Percentiles rank a stretch among this genome's conserved stretches.
Evolutionary conservation across 2,113 vertebrate species (phyloP).

Genomic region (Myotis lucifugus): DNA sequence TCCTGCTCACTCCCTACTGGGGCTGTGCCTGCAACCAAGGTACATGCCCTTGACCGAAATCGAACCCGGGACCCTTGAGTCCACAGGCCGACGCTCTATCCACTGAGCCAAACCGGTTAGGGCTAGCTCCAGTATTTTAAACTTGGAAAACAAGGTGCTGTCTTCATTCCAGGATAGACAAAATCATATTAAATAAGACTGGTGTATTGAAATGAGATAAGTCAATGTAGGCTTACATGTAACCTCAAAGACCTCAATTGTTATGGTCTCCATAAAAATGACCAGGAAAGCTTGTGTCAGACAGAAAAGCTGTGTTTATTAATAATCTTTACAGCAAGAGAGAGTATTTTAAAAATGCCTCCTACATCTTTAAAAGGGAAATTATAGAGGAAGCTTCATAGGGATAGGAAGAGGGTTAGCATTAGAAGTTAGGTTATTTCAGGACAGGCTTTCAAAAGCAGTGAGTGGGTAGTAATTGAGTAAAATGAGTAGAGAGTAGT

Average conservation of each 20-base stretch:
- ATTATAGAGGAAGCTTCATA: neutral
- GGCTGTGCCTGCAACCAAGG: too few relatives aligned
- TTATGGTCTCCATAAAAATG: neutral
- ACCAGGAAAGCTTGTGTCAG: neutral
- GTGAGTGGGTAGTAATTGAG: neutral
- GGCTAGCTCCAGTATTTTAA: neutral
- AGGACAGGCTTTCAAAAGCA: neutral
- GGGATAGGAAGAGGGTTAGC: neutral
- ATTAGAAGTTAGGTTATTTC: conserved; percentile 15
- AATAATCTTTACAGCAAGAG: neutral
- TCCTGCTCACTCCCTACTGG: too few relatives aligned
- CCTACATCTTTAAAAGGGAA: neutral
- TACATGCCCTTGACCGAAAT: too few relatives aligned
- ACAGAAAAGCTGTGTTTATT: neutral
- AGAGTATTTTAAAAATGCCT: neutral
- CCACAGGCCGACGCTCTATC: too few relatives aligned
- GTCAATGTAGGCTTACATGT: neutral
- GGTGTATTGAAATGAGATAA: conserved; percentile 24
- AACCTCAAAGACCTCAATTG: neutral
- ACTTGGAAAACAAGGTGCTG: neutral
- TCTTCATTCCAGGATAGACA: conserved; percentile 55
- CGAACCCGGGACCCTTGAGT: too few relatives aligned
- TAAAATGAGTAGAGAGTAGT: neutral
- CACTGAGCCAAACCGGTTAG: too few relatives aligned
- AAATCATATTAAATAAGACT: neutral